These are phyloP conservation scores for Chloroceryle amazona DNA, from an alignment of 2,797 vertebrate species.

Conservation along the genomic window DNA sequence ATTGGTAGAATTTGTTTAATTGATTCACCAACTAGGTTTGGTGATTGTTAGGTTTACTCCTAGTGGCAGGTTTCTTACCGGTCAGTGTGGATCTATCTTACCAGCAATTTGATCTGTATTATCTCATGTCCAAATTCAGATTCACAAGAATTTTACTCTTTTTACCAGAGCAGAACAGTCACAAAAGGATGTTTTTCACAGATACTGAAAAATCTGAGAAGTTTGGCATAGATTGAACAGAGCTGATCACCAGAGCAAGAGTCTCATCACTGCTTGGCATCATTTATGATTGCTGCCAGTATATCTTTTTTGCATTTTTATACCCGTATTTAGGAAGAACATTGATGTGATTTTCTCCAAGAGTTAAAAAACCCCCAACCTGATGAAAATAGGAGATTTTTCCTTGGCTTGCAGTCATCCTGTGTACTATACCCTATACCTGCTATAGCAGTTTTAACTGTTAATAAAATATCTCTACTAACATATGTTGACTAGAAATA, in stretches of 20 bases:
- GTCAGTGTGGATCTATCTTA: neutral
- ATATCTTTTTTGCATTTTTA: neutral
- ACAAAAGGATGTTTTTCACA: neutral
- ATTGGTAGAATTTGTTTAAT: neutral
- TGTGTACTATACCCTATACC: neutral
- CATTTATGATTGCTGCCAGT: neutral
- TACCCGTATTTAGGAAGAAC: neutral
- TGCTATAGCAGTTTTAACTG: neutral
- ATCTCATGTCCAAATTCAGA: neutral
- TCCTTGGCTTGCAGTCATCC: neutral
- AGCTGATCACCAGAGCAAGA: neutral
- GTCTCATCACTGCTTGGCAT: neutral
- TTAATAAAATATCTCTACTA: neutral
- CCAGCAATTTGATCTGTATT: neutral
- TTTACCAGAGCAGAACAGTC: neutral
- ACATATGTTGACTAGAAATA: neutral
- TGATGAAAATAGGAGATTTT: neutral
- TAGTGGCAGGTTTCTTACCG: neutral
- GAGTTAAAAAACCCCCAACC: neutral
- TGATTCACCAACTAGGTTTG: neutral
- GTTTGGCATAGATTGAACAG: neutral
- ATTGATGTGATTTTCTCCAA: neutral
- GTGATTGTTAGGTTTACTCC: neutral
- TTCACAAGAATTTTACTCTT: neutral
- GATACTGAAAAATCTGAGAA: neutral